Evolutionary conservation across 1,140 invertebrate species (phyloP).

Genomic region (Aphelenchoides besseyi): DNA sequence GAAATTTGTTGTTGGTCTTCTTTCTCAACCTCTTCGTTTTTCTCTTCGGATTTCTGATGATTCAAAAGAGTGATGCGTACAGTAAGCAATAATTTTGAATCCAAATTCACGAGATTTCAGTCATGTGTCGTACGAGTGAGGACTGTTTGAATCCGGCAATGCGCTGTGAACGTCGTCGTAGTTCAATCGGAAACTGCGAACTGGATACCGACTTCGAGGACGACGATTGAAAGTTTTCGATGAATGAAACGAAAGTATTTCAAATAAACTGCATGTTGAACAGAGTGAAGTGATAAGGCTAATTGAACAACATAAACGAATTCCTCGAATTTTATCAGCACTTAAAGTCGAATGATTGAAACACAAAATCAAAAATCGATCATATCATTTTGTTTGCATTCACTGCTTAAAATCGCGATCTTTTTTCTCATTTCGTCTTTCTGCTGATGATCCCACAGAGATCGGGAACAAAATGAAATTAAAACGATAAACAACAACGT

Average conservation of each 20-base stretch:
- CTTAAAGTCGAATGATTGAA: too few relatives aligned
- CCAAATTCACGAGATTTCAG: too few relatives aligned
- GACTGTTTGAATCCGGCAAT: neutral
- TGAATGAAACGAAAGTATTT: neutral
- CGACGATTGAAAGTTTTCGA: neutral
- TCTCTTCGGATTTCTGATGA: neutral
- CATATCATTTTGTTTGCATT: too few relatives aligned
- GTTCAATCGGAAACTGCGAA: neutral
- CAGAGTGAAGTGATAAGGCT: neutral
- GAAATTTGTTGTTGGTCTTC: neutral
- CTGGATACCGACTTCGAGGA: neutral
- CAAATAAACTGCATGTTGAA: neutral
- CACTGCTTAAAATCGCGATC: too few relatives aligned
- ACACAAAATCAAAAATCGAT: neutral
- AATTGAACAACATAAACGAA: too few relatives aligned
- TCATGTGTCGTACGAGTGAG: neutral
- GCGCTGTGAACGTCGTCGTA: neutral
- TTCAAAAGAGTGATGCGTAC: neutral
- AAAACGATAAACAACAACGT: slow-evolving; percentile 26
- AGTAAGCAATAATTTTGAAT: neutral
- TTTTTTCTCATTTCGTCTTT: too few relatives aligned
- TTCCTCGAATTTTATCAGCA: neutral
- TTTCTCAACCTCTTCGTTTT: neutral
- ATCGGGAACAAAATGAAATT: slow-evolving; percentile 39
- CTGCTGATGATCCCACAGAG: slow-evolving; percentile 32